Conservation (phyloP, 2,888 invertebrate genomes). For the Diogma glabrata region DNA sequence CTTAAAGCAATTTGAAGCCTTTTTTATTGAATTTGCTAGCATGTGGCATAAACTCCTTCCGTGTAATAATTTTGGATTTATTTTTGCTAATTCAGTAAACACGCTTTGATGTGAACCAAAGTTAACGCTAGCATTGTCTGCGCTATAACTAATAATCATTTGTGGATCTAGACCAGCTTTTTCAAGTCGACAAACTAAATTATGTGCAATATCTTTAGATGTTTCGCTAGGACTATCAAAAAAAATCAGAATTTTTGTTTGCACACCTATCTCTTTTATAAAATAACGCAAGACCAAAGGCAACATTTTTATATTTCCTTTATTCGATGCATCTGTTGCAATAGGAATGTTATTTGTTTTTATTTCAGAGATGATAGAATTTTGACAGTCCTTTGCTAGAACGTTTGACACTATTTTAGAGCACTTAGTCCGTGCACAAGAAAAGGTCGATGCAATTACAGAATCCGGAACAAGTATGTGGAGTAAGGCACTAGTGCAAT, state of each 20-base stretch:
- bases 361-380: not conserved
- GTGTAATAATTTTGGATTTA: not conserved
- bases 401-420: slow-evolving; percentile 4
- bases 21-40: not conserved
- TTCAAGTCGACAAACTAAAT: slow-evolving; percentile 1
- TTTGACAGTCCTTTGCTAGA: not conserved
- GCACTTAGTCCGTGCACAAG: not conserved
- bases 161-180: slow-evolving; percentile 10
- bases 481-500: not conserved
- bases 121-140: slow-evolving; percentile 12
- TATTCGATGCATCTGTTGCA: slow-evolving; percentile 4
- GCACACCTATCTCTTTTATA: not conserved
- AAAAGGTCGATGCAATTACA: not conserved
- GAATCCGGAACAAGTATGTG: not conserved
- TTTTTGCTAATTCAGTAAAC: not conserved
- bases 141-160: slow-evolving; percentile 11
- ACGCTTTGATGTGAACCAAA: slow-evolving; percentile 9
- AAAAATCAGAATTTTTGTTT: slow-evolving; percentile 1
- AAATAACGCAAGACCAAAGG: not conserved
- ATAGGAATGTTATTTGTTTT: not conserved
- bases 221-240: slow-evolving; percentile 6
- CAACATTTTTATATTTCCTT: not conserved
- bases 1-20: slow-evolving; percentile 3
- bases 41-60: slow-evolving; percentile 11
- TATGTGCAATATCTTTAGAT: too few relatives aligned